Evolutionary conservation across 2,113 vertebrate species (phyloP).

Genomic region (Riparia riparia): DNA sequence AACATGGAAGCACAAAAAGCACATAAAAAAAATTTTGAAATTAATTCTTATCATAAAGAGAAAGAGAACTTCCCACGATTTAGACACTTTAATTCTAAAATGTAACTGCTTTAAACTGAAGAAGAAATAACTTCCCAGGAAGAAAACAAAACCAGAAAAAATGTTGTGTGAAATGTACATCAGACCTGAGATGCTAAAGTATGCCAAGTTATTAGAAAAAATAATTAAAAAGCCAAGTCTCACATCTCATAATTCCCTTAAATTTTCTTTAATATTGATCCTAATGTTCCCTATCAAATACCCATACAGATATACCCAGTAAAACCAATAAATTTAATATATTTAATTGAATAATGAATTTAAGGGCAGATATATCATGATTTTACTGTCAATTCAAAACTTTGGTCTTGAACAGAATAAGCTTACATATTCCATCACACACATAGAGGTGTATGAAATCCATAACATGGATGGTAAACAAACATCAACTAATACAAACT

Average conservation of each 20-base stretch:
- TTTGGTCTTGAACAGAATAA: background rate
- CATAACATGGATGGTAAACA: background rate
- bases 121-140: background rate
- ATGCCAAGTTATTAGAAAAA: background rate
- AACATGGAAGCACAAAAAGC: background rate
- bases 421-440: background rate
- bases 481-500: background rate
- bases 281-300: background rate
- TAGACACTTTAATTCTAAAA: background rate
- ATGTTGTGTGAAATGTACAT: background rate
- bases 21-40: background rate
- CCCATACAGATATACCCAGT: background rate
- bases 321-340: background rate
- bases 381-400: background rate
- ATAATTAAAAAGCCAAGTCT: background rate
- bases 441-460: background rate
- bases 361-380: background rate
- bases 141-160: background rate
- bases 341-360: background rate
- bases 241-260: background rate
- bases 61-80: background rate
- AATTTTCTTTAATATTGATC: background rate
- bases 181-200: background rate
- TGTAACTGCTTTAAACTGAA: background rate
- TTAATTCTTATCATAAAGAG: background rate